These are phyloP conservation scores for Leuctra nigra DNA, from an alignment of 2,888 invertebrate species.

Conservation along the genomic window DNA sequence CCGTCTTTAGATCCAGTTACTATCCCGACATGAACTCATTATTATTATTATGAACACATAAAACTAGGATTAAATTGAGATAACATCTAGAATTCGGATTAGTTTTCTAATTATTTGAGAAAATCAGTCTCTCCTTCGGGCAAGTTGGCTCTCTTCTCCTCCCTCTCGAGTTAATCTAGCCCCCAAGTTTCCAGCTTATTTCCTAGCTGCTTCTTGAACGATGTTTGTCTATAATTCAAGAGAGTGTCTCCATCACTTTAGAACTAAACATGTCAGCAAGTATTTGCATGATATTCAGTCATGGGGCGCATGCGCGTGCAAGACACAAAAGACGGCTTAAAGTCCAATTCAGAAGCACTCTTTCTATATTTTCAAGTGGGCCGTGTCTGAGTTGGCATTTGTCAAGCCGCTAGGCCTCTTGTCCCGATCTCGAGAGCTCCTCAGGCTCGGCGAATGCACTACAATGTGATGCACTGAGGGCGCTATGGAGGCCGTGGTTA, in stretches of 20 bases:
- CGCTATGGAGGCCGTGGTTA: neutral
- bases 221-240: conserved; percentile 10
- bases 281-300: conserved; percentile 18
- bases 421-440: conserved; percentile 13
- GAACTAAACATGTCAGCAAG: conserved; percentile 21
- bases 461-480: neutral
- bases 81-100: conserved; percentile 3
- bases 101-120: conserved; percentile 7
- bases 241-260: neutral
- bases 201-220: neutral
- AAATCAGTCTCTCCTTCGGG: neutral
- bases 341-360: conserved; percentile 21
- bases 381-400: conserved; percentile 22
- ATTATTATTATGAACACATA: conserved; percentile 13
- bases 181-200: neutral
- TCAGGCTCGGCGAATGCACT: conserved; percentile 5
- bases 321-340: conserved; percentile 22
- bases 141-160: neutral
- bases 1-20: conserved; percentile 1
- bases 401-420: conserved; percentile 20
- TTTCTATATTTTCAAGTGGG: conserved; percentile 21
- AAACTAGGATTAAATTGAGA: neutral
- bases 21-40: conserved; percentile 4
- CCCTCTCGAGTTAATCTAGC: conserved; percentile 3
- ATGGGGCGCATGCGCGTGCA: conserved; percentile 16